Percentiles rank a stretch among this genome's conserved stretches.
These are phyloP conservation scores for Ctenopoma multispine DNA, from an alignment of 2,797 vertebrate genomes.

Conservation along the genomic window DNA sequence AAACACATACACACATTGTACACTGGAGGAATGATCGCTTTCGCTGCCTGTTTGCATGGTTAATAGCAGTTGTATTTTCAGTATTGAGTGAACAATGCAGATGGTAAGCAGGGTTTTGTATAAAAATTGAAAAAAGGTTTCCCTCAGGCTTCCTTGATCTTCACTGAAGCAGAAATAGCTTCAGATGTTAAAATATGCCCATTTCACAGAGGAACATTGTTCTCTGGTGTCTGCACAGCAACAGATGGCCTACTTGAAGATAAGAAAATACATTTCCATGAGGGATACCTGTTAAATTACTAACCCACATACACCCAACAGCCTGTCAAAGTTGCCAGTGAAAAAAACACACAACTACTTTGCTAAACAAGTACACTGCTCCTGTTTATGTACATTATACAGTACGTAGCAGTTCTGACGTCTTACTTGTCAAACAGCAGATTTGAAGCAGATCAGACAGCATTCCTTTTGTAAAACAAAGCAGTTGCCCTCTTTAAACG, in stretches of 20 bases:
- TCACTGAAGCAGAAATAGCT: conserved; percentile 74
- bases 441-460: conserved; percentile 33
- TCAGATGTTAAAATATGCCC: conserved; percentile 69
- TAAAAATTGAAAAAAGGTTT: conserved; percentile 50
- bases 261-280: conserved; percentile 70
- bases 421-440: conserved; percentile 29
- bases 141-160: conserved; percentile 73
- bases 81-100: conserved; percentile 67
- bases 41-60: conserved; percentile 36
- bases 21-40: conserved; percentile 28
- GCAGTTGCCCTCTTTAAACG: conserved; percentile 8
- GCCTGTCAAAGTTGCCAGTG: conserved; percentile 59
- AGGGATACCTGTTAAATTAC: conserved; percentile 74
- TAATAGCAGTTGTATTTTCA: conserved; percentile 57
- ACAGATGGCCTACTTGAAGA: conserved; percentile 79
- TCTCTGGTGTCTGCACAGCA: conserved; percentile 69
- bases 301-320: conserved; percentile 54
- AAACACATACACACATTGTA: conserved; percentile 8
- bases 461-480: conserved; percentile 24
- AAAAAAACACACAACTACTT: conserved; percentile 42
- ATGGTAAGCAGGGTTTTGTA: conserved; percentile 65
- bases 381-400: conserved; percentile 12
- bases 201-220: conserved; percentile 66
- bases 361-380: conserved; percentile 20
- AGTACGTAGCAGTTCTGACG: neutral